Conservation (phyloP, 1,140 invertebrate genomes). For the Chelonus insularis region DNA sequence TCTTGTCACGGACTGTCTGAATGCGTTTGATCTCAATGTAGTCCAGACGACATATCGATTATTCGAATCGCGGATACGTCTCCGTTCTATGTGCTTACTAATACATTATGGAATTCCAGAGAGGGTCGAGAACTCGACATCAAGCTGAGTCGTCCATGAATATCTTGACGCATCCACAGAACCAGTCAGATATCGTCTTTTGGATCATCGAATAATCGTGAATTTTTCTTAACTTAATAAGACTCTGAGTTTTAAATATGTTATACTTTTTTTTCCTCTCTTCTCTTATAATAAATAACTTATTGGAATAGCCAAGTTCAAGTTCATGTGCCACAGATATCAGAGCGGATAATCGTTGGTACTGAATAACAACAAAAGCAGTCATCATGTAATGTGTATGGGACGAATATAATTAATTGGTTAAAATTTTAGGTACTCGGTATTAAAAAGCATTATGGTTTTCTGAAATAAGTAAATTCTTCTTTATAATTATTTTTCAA, state of each 20-base stretch:
- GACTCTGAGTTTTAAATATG: not conserved
- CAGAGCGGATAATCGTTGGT: no score
- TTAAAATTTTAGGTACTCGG: no score
- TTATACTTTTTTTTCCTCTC: not conserved
- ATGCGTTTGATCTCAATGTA: not conserved
- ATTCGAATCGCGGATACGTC: constrained; percentile 10
- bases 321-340: not conserved
- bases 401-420: no score
- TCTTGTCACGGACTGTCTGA: not conserved
- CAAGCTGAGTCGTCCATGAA: constrained; percentile 1
- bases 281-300: not conserved
- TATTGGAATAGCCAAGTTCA: not conserved
- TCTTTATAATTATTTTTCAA: no score
- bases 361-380: no score
- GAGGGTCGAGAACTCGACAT: constrained; percentile 3
- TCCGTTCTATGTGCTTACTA: constrained; percentile 4
- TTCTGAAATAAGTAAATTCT: no score
- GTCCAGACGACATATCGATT: constrained; percentile 2
- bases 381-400: no score
- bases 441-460: no score
- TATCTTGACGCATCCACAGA: constrained; percentile 2
- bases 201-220: not conserved
- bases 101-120: constrained; percentile 7
- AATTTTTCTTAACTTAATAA: not conserved
- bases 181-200: not conserved